These are phyloP conservation scores for Caloenas nicobarica DNA, from an alignment of 2,113 vertebrate species.

Conservation along the genomic window DNA sequence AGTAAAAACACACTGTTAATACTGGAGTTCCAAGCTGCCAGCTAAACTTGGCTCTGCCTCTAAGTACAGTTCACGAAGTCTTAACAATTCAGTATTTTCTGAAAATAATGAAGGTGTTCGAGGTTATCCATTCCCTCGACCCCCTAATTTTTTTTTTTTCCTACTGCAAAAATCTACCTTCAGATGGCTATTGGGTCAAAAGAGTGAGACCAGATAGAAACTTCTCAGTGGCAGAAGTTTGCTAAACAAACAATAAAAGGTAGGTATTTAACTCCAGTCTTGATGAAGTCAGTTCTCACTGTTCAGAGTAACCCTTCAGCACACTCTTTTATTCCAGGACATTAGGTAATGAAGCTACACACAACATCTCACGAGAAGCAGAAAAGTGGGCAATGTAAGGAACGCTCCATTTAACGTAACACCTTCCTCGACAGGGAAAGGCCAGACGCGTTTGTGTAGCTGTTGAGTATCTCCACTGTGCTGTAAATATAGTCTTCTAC, in stretches of 20 bases:
- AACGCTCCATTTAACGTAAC: background rate
- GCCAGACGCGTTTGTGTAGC: background rate
- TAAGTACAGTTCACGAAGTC: background rate
- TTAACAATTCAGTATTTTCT: background rate
- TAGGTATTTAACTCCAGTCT: background rate
- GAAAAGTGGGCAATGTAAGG: background rate
- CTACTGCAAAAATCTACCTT: background rate
- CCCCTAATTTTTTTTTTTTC: background rate
- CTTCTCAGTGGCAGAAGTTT: background rate
- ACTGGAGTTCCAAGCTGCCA: background rate
- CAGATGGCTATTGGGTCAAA: background rate
- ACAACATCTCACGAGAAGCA: accelerated
- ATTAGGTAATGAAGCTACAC: too few relatives aligned
- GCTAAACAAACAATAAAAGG: background rate
- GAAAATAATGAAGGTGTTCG: background rate
- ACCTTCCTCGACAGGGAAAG: background rate
- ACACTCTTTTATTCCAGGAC: background rate
- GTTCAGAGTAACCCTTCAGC: background rate
- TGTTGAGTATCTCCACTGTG: background rate
- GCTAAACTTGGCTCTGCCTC: background rate
- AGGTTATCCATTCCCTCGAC: background rate
- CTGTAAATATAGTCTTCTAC: background rate
- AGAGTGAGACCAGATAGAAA: background rate
- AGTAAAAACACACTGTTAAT: background rate
- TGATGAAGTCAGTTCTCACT: background rate